Conservation (phyloP, 2,113 vertebrate genomes). For the Barnardius zonarius region DNA sequence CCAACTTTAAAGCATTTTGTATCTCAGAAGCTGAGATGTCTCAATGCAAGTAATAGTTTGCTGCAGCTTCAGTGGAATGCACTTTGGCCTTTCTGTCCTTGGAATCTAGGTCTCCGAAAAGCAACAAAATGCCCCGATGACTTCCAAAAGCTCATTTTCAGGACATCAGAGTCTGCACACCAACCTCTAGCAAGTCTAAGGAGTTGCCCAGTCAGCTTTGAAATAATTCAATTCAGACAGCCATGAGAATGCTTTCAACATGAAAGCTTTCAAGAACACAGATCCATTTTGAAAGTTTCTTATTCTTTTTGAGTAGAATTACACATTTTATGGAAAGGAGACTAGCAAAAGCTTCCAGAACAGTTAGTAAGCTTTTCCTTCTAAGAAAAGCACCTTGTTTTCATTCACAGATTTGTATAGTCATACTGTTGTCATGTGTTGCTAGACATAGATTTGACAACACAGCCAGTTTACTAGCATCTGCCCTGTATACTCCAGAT, state of each 20-base stretch:
- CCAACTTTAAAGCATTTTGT: not conserved
- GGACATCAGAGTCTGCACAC: not conserved
- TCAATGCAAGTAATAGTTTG: not conserved
- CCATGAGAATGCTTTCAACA: not conserved
- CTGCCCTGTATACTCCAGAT: not conserved
- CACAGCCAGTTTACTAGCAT: not conserved
- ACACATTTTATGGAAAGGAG: not conserved
- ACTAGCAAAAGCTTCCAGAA: not conserved
- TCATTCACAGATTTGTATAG: not conserved
- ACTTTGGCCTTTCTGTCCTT: not conserved
- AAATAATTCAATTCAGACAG: not conserved
- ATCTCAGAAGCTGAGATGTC: not conserved
- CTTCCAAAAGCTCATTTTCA: not conserved
- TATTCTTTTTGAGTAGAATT: not conserved
- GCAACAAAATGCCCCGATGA: not conserved
- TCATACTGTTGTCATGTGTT: not conserved
- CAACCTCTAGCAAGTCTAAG: not conserved
- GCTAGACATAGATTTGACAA: not conserved
- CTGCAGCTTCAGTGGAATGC: not conserved
- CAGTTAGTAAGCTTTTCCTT: not conserved
- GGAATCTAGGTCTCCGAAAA: not conserved
- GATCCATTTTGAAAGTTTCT: not conserved
- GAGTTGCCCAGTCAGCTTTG: not conserved
- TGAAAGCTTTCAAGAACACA: not conserved
- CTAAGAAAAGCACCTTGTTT: not conserved